phyloP scores from a whole-genome alignment of 2,797 vertebrate species.

The Girardinus metallicus region DNA sequence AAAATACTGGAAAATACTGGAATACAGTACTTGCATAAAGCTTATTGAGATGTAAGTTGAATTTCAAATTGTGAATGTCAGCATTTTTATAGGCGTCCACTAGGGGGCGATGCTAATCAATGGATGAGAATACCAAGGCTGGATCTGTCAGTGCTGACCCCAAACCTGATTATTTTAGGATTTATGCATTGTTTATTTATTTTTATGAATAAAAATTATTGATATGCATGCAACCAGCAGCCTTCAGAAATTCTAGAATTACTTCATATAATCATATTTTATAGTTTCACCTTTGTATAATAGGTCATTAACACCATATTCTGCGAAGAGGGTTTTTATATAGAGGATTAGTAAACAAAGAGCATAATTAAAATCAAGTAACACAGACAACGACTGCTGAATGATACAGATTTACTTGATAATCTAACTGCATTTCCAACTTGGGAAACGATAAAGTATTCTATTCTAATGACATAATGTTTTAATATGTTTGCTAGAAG shows the following conservation, averaged over 20 bases:
- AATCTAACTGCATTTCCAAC: neutral
- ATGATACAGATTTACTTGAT: neutral
- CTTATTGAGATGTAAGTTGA: neutral
- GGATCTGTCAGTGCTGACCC: neutral
- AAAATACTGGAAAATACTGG: neutral
- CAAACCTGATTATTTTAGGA: neutral
- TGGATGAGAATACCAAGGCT: neutral
- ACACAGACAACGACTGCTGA: neutral
- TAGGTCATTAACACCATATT: neutral
- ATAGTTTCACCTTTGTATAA: neutral
- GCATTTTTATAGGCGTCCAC: neutral
- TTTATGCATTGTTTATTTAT: neutral
- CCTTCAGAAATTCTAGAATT: neutral
- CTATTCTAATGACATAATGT: neutral
- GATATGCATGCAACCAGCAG: neutral
- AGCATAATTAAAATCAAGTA: neutral
- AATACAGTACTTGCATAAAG: neutral
- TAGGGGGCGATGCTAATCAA: neutral
- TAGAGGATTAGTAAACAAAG: neutral
- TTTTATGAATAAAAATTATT: neutral
- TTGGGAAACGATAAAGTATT: neutral
- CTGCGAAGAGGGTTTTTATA: neutral
- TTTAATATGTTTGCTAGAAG: neutral
- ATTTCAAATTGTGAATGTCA: constrained; percentile 2
- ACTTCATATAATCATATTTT: neutral